These are phyloP conservation scores for Chelonoidis abingdonii DNA, from an alignment of 2,113 vertebrate genomes.

Conservation along the genomic window DNA sequence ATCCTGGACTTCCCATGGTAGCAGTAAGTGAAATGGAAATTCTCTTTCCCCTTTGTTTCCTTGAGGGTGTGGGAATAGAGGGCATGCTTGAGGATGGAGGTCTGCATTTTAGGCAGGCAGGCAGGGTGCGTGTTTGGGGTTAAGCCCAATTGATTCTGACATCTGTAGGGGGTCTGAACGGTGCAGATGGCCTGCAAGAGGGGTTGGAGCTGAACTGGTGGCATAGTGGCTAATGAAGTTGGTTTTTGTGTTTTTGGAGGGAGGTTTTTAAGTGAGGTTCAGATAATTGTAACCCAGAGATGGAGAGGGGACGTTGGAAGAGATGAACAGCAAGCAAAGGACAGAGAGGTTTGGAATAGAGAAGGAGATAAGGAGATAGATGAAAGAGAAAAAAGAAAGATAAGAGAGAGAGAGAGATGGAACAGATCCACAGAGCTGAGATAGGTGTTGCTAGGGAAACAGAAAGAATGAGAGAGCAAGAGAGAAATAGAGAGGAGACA, in stretches of 20 bases:
- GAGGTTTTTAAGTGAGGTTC: slow-evolving; percentile 40
- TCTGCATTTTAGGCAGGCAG: not conserved
- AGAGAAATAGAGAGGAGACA: slow-evolving; percentile 66
- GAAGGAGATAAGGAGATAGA: slow-evolving; percentile 71
- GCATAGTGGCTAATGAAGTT: not conserved
- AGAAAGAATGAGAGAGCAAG: slow-evolving; percentile 71
- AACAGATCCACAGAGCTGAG: slow-evolving; percentile 63
- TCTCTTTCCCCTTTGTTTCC: not conserved
- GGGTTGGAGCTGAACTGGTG: not conserved
- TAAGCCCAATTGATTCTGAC: not conserved
- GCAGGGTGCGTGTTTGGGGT: not conserved
- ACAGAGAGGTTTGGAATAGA: slow-evolving; percentile 63
- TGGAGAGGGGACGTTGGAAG: slow-evolving; percentile 49
- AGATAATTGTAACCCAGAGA: slow-evolving; percentile 63
- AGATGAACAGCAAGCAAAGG: slow-evolving; percentile 75
- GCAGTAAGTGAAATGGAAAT: not conserved
- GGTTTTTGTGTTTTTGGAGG: not conserved
- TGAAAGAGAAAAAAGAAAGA: slow-evolving; percentile 79
- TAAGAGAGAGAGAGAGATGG: slow-evolving; percentile 73
- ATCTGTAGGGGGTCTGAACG: not conserved
- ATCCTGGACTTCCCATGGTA: accelerated
- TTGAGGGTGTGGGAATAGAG: not conserved
- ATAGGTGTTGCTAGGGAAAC: slow-evolving; percentile 83
- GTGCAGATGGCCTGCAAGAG: not conserved
- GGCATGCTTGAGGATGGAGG: not conserved